Percentiles rank a stretch among this genome's conserved stretches.
These are phyloP conservation scores for Menura novaehollandiae DNA, from an alignment of 2,113 vertebrate species.

Conservation along the genomic window DNA sequence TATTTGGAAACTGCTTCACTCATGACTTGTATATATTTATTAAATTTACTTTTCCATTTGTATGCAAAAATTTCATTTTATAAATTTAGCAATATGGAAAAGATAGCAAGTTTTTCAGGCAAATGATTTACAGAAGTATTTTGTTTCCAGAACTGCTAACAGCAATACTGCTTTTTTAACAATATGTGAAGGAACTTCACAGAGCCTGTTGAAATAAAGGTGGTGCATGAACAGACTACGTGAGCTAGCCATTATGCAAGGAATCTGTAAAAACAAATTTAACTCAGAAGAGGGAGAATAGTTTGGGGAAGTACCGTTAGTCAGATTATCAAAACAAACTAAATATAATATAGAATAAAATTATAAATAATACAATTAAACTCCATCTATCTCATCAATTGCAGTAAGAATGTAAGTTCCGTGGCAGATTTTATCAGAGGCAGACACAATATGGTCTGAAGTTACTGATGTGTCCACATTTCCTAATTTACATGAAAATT, in stretches of 20 bases:
- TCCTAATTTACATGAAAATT: neutral
- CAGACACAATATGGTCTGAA: neutral
- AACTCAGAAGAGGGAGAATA: neutral
- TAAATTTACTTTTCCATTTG: neutral
- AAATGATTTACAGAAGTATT: neutral
- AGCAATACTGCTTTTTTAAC: neutral
- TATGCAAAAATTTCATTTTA: neutral
- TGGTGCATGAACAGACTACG: neutral
- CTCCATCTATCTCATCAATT: neutral
- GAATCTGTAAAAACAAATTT: neutral
- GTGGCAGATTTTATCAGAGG: neutral
- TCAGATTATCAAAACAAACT: neutral
- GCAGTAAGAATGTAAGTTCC: neutral
- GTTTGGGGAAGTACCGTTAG: neutral
- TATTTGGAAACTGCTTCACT: neutral
- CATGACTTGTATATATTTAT: neutral
- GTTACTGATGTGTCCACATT: neutral
- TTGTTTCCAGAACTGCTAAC: neutral
- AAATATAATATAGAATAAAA: neutral
- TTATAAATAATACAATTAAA: neutral
- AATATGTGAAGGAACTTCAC: neutral
- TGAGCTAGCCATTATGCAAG: neutral
- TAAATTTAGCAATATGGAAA: neutral
- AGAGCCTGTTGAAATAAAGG: neutral
- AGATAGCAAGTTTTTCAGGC: neutral